Evolutionary conservation across 2,888 invertebrate genomes (phyloP).

Genomic region (Lithophane leautieri): DNA sequence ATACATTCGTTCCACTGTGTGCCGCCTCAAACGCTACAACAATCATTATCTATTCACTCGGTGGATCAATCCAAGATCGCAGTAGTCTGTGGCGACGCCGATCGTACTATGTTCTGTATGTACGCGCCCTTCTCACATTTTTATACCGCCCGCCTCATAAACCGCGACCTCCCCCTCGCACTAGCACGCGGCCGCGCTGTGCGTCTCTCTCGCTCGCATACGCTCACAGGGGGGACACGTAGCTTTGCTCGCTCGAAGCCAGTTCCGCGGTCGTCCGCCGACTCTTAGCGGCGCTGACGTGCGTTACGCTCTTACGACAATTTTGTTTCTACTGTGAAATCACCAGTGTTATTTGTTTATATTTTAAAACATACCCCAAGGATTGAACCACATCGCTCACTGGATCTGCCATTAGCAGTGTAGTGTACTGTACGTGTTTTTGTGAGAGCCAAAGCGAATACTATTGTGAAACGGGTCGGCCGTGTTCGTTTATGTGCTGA

Average conservation of each 20-base stretch:
- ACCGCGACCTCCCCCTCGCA: slow-evolving; percentile 69
- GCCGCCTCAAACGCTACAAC: slow-evolving; percentile 76
- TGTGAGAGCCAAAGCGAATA: slow-evolving; percentile 77
- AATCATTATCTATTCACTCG: slow-evolving; percentile 82
- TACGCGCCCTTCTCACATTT: slow-evolving; percentile 85
- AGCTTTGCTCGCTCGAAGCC: slow-evolving; percentile 79
- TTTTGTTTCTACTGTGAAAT: slow-evolving; percentile 84
- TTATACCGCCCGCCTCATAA: slow-evolving; percentile 81
- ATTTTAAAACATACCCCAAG: slow-evolving; percentile 79
- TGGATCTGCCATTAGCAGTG: slow-evolving; percentile 80
- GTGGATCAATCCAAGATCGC: slow-evolving; percentile 82
- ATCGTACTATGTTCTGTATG: slow-evolving; percentile 70
- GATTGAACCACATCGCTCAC: slow-evolving; percentile 80
- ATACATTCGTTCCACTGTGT: no score
- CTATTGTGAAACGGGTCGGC: slow-evolving; percentile 83
- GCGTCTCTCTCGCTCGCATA: slow-evolving; percentile 78
- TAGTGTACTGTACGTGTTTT: slow-evolving; percentile 82
- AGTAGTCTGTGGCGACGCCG: slow-evolving; percentile 73
- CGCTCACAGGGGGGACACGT: slow-evolving; percentile 83
- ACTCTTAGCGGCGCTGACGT: slow-evolving; percentile 89
- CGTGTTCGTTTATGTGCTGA: slow-evolving; percentile 87
- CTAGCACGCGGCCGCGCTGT: slow-evolving; percentile 32
- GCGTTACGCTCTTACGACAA: slow-evolving; percentile 81
- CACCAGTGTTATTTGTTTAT: slow-evolving; percentile 88
- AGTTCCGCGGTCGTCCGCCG: slow-evolving; percentile 89